Conservation (phyloP, 1,140 invertebrate genomes). For the Drosophila micromelanica region DNA sequence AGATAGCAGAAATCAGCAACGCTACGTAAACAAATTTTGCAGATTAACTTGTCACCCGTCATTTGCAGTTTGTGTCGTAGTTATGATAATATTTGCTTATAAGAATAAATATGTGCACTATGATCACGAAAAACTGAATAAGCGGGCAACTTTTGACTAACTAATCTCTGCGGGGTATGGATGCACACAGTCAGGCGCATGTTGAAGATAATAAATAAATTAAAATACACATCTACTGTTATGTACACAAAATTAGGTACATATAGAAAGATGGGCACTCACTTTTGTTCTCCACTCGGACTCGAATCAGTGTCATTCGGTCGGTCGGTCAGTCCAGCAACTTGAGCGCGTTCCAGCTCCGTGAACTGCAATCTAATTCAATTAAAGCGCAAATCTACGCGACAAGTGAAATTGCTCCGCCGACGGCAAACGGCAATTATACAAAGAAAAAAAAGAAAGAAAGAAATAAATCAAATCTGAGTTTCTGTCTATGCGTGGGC, state of each 20-base stretch:
- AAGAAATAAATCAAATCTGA: constrained; percentile 15
- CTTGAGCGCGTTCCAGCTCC: constrained; percentile 31
- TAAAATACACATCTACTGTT: constrained; percentile 62
- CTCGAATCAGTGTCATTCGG: constrained; percentile 62
- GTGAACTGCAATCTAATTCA: constrained; percentile 68
- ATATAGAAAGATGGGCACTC: constrained; percentile 7
- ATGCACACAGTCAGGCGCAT: constrained; percentile 19
- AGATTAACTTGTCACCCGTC: constrained; percentile 11
- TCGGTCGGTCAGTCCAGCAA: constrained; percentile 47
- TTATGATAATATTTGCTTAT: constrained; percentile 41
- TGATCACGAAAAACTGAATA: constrained; percentile 28
- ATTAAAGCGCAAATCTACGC: constrained; percentile 78
- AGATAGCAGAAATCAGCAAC: constrained; percentile 10
- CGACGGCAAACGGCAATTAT: constrained; percentile 52
- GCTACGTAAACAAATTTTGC: constrained; percentile 3
- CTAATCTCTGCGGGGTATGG: constrained; percentile 53
- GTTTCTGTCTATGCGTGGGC: constrained; percentile 55
- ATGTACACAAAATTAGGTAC: constrained; percentile 8
- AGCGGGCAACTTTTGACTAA: constrained; percentile 44
- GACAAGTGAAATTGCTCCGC: constrained; percentile 66
- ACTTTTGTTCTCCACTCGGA: constrained; percentile 10
- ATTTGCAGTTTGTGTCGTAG: constrained; percentile 1
- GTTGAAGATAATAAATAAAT: constrained; percentile 67
- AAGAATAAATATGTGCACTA: constrained; percentile 40
- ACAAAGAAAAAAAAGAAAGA: constrained; percentile 31